phyloP scores from a whole-genome alignment of 2,797 vertebrate species.

The Danio choprae region DNA sequence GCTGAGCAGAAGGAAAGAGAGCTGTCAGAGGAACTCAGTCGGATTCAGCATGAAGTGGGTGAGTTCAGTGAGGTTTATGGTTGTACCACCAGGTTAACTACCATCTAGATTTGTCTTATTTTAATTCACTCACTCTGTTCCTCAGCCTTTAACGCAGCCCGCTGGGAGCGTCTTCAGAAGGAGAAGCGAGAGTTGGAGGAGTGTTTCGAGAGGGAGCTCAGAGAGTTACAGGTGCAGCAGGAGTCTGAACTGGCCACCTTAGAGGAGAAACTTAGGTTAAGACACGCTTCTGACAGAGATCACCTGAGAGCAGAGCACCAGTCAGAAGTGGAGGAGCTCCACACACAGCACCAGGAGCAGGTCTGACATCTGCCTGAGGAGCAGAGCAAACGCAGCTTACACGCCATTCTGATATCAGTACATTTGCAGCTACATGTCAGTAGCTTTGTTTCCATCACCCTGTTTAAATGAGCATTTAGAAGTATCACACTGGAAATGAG shows the following conservation, averaged over 20 bases:
- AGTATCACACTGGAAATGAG: too few relatives aligned
- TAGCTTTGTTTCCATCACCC: too few relatives aligned
- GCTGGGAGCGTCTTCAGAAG: constrained; percentile 83
- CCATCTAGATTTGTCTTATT: too few relatives aligned
- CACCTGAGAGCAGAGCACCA: constrained; percentile 84
- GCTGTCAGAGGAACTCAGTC: constrained; percentile 85
- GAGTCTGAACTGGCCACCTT: constrained; percentile 83
- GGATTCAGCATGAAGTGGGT: constrained; percentile 93
- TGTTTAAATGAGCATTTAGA: too few relatives aligned
- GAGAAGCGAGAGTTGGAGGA: constrained; percentile 89
- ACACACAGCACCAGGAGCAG: constrained; percentile 88
- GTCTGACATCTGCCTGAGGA: constrained; percentile 67
- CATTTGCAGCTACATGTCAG: too few relatives aligned
- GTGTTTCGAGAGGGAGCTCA: constrained; percentile 83
- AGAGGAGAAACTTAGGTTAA: constrained; percentile 84
- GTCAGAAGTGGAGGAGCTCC: constrained; percentile 83
- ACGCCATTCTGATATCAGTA: not conserved
- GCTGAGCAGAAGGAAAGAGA: constrained; percentile 85
- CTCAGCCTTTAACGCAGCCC: constrained; percentile 80
- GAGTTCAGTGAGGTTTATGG: constrained; percentile 70
- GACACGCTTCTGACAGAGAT: constrained; percentile 78
- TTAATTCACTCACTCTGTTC: not conserved
- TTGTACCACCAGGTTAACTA: not conserved
- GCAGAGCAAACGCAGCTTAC: not conserved
- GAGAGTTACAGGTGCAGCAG: constrained; percentile 84